phyloP scores from a whole-genome alignment of 2,888 invertebrate genomes.

The Mesoligia furuncula region DNA sequence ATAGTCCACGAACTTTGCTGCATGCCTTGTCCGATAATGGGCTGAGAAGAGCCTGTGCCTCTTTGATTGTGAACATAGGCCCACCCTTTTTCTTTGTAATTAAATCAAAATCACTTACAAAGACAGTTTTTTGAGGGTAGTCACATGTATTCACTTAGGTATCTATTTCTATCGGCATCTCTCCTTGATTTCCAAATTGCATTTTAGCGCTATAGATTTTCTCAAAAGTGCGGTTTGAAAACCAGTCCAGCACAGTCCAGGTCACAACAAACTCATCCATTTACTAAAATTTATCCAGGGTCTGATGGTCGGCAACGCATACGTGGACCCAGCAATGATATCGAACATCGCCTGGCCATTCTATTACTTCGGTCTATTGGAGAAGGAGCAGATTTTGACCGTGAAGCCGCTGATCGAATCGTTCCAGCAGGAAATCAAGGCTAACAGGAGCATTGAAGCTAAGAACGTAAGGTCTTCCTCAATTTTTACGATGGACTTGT shows the following conservation, averaged over 20 bases:
- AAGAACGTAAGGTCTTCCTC: slow-evolving; percentile 73
- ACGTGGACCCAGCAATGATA: slow-evolving; percentile 83
- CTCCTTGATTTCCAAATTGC: not conserved
- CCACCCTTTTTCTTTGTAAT: not conserved
- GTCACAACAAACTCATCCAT: not conserved
- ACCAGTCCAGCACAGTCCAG: not conserved
- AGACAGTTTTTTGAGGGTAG: not conserved
- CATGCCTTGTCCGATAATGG: not conserved
- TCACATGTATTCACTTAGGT: not conserved
- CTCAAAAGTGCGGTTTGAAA: not conserved
- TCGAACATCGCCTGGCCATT: slow-evolving; percentile 75
- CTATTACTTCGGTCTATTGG: slow-evolving; percentile 82
- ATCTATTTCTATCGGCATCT: not conserved
- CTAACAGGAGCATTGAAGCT: slow-evolving; percentile 79
- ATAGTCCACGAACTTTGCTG: not conserved
- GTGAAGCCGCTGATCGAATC: slow-evolving; percentile 77
- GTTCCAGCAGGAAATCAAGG: slow-evolving; percentile 76
- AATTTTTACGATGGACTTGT: not conserved
- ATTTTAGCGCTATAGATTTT: not conserved
- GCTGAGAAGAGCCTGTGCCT: not conserved
- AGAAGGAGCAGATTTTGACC: slow-evolving; percentile 76
- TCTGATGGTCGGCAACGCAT: slow-evolving; percentile 84
- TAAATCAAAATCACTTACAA: not conserved
- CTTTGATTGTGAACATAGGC: not conserved
- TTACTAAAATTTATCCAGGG: slow-evolving; percentile 73